These are phyloP conservation scores for Thecocarcelia acutangulata DNA, from an alignment of 2,888 invertebrate genomes.

Conservation along the genomic window DNA sequence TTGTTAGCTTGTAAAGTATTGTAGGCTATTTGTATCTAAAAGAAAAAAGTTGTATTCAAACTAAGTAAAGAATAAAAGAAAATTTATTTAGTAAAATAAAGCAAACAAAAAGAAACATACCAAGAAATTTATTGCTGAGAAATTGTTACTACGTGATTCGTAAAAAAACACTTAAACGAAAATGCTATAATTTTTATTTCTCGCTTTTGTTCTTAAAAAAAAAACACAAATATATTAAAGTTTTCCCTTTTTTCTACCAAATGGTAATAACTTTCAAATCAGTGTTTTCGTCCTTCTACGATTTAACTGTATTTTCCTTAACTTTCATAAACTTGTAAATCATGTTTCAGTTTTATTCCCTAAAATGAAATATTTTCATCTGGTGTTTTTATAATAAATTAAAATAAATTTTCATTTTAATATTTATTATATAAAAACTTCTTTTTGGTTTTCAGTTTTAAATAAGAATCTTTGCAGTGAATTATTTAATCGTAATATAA, in stretches of 20 bases:
- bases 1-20: not conserved
- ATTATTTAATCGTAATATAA: too few relatives aligned
- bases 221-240: not conserved
- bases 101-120: conserved; percentile 34
- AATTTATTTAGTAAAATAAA: conserved; percentile 25
- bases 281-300: conserved; percentile 6
- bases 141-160: conserved; percentile 67
- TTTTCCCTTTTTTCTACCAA: conserved; percentile 8
- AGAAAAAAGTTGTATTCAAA: conserved; percentile 43
- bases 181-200: not conserved
- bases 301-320: conserved; percentile 3
- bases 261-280: conserved; percentile 33
- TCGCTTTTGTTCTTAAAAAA: not conserved
- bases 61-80: conserved; percentile 19
- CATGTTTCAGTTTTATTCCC: conserved; percentile 39
- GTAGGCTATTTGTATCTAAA: not conserved
- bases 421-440: conserved; percentile 15
- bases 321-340: conserved; percentile 57
- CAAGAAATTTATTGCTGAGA: conserved; percentile 66
- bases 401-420: conserved; percentile 7
- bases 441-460: conserved; percentile 35
- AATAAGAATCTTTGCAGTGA: conserved; percentile 44
- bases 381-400: conserved; percentile 39
- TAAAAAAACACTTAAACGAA: conserved; percentile 22
- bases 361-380: conserved; percentile 11